A percentile compares a stretch with the other conserved stretches of the same genome.
Evolutionary conservation across 1,140 invertebrate species (phyloP).

Genomic region (Leptinotarsa texana): DNA sequence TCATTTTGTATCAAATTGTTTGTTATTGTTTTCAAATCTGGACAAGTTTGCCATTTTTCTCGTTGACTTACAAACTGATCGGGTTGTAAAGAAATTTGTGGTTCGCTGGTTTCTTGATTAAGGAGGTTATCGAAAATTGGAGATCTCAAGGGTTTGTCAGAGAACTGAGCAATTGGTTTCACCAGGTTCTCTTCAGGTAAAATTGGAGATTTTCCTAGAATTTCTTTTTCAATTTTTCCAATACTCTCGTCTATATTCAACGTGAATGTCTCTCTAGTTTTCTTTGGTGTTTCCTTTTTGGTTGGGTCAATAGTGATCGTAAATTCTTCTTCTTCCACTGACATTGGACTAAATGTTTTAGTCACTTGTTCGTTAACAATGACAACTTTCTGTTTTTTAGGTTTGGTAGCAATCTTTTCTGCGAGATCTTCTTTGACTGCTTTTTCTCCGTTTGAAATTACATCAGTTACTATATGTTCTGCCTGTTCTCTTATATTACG

Average conservation of each 20-base stretch:
- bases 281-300: conserved; percentile 40
- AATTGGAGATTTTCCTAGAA: conserved; percentile 46
- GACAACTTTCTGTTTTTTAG: conserved; percentile 36
- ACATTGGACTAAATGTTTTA: conserved; percentile 44
- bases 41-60: conserved; percentile 7
- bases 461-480: conserved; percentile 29
- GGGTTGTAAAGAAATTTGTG: conserved; percentile 28
- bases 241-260: conserved; percentile 44
- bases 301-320: conserved; percentile 45
- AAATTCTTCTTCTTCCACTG: conserved; percentile 49
- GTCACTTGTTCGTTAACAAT: conserved; percentile 44
- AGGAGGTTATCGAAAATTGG: conserved; percentile 40
- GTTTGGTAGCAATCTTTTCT: conserved; percentile 31
- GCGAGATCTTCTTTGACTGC: conserved; percentile 25
- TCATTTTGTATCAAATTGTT: conserved; percentile 50
- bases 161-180: conserved; percentile 39
- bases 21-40: conserved; percentile 44
- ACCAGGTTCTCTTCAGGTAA: conserved; percentile 41
- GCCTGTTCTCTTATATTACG: conserved; percentile 28
- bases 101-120: conserved; percentile 45
- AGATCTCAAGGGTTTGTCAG: conserved; percentile 39
- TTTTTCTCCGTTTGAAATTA: conserved; percentile 34
- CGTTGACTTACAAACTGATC: background rate
- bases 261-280: conserved; percentile 43
- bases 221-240: conserved; percentile 45